Evolutionary conservation across 2,797 vertebrate species (phyloP).

Genomic region (Smutsia temminckii): DNA sequence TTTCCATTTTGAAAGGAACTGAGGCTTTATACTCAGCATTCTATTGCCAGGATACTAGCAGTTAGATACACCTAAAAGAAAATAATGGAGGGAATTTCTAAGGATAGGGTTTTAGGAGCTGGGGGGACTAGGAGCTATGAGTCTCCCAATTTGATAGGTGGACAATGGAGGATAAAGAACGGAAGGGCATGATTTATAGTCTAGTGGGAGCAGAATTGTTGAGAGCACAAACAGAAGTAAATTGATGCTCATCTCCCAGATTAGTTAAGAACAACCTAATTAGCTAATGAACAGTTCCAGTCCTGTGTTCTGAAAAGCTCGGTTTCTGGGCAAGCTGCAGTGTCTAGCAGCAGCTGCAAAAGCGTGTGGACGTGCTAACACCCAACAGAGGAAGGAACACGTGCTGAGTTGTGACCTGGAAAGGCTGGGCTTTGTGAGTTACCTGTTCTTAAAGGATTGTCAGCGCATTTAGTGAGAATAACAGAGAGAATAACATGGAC

Average conservation of each 20-base stretch:
- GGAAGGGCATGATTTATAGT: not conserved
- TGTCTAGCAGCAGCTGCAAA: conserved; percentile 57
- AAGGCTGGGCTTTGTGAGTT: conserved; percentile 24
- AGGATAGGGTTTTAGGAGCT: not conserved
- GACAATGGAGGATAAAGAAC: not conserved
- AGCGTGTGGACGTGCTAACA: not conserved
- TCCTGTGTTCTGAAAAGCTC: conserved; percentile 43
- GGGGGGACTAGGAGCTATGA: not conserved
- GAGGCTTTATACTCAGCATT: not conserved
- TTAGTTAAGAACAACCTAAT: conserved; percentile 74
- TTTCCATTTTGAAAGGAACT: conserved; percentile 23
- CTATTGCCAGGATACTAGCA: not conserved
- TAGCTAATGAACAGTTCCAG: conserved; percentile 70
- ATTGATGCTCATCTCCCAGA: conserved; percentile 71
- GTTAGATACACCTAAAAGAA: not conserved
- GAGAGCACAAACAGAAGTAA: conserved; percentile 59
- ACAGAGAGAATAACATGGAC: not conserved
- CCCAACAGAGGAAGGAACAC: not conserved
- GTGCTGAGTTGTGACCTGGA: not conserved
- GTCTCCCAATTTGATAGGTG: not conserved
- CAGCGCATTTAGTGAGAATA: not conserved
- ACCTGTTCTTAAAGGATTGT: not conserved
- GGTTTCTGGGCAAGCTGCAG: conserved; percentile 35
- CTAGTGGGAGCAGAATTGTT: not conserved
- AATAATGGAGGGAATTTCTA: not conserved